Evolutionary conservation across 2,888 invertebrate species (phyloP).

Genomic region (Aproaerema taeniolella): DNA sequence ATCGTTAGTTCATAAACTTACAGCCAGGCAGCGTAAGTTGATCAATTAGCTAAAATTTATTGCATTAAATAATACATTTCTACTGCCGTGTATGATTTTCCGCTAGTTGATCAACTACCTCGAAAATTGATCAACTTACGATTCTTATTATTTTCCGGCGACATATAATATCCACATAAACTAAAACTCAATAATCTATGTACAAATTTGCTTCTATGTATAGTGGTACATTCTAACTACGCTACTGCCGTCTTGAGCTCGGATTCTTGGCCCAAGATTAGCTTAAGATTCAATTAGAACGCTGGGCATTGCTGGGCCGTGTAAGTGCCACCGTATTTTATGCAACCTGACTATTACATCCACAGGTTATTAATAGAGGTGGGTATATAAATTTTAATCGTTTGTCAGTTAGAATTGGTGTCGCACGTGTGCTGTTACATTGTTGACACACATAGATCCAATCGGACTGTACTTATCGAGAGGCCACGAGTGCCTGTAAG

Average conservation of each 20-base stretch:
- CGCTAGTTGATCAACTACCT: too few relatives aligned
- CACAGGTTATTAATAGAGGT: constrained; percentile 49
- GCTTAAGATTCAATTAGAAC: constrained; percentile 10
- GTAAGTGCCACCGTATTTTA: constrained; percentile 34
- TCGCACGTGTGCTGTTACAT: constrained; percentile 32
- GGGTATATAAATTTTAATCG: constrained; percentile 48
- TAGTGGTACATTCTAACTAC: too few relatives aligned
- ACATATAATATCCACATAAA: too few relatives aligned
- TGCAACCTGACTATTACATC: constrained; percentile 39
- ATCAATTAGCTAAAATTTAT: too few relatives aligned
- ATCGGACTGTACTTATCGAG: constrained; percentile 2
- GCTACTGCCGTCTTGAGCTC: background rate
- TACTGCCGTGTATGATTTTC: too few relatives aligned
- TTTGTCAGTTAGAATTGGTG: constrained; percentile 47
- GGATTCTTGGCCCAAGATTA: background rate
- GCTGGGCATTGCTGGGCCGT: background rate
- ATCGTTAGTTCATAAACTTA: too few relatives aligned
- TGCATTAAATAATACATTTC: too few relatives aligned
- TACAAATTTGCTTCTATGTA: too few relatives aligned
- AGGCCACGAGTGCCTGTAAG: background rate
- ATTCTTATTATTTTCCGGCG: too few relatives aligned
- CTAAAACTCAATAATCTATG: too few relatives aligned
- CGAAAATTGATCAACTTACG: too few relatives aligned
- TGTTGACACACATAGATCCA: constrained; percentile 5
- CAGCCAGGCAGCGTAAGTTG: too few relatives aligned